Base-by-base conservation (phyloP, 2,888 invertebrate genomes). In the Acronicta alni region DNA sequence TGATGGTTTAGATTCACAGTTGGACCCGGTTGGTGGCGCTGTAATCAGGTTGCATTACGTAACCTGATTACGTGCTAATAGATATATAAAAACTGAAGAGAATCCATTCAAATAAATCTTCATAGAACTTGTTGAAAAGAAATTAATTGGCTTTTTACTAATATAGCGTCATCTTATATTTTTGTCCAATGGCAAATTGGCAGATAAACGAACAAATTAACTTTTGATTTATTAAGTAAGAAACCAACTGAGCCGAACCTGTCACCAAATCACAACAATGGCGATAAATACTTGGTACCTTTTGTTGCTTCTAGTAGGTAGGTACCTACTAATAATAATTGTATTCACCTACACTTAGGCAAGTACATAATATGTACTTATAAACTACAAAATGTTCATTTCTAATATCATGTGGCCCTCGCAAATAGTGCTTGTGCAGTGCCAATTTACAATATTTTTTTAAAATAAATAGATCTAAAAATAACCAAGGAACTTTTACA, bases 381-480 rank as follows among this genome's bases (percentile, higher is more conserved):
- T 53, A 57, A 52, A 48, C 55, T 74, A 74, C 35, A 62, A 72
- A 72, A 71, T 72, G 67, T 75, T 74, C 59, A 66, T 68, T 70
- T 35, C 55, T 71, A 67, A 65, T 72, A 75, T 61, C 57, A 64
- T 61, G 63, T 56, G 58, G 70, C 65, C 46, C 42, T 60, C 57
- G 67, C 78, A 73, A 67, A 67, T 51, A 68, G 70, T 73, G 78
- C 62, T 58, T 26, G 67, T 77, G 70, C 75, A 58, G 66, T 77
- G 73, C 64, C 67, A 58, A 64, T 66, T 57, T 48, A 44, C 44
- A 51, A 49, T 55, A 17, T 51, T 23, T 61, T 26, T 44, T 53
- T 59, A 42, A 67, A 76, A 65, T 68, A 76, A 69, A 78, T 67
- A 45, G 48, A 59, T 77, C 64, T 76, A 78, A 76, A 77, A 77